Conservation (phyloP, 2,888 invertebrate genomes). For the Nineta flava region DNA sequence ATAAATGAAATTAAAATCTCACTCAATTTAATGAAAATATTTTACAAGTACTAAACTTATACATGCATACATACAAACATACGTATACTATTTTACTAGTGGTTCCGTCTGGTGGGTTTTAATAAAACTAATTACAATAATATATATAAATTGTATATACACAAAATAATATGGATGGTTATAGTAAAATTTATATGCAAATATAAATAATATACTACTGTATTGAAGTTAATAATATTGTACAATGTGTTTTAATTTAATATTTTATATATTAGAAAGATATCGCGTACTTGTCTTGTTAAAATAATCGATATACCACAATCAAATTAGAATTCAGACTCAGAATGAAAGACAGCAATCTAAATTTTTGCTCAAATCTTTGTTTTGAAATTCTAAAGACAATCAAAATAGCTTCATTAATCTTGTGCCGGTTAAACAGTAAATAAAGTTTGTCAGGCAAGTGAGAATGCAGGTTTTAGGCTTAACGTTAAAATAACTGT, state of each 20-base stretch:
- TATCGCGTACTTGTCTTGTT: neutral
- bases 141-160: neutral
- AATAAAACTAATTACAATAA: neutral
- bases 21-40: neutral
- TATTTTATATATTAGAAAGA: no score
- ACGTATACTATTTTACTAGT: neutral
- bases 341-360: no score
- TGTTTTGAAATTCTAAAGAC: no score
- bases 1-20: neutral
- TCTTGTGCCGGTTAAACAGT: no score
- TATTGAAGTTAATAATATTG: neutral
- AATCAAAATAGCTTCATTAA: no score
- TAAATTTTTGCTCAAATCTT: no score
- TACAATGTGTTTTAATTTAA: neutral
- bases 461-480: no score
- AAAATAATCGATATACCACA: no score
- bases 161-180: neutral
- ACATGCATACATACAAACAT: no score
- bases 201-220: neutral
- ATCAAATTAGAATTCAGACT: no score
- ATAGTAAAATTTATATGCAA: neutral
- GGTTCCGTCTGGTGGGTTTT: neutral
- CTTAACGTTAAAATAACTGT: no score
- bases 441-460: no score
- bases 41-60: neutral